Conservation (phyloP, 2,888 invertebrate species). For the Gryllus longicercus region DNA sequence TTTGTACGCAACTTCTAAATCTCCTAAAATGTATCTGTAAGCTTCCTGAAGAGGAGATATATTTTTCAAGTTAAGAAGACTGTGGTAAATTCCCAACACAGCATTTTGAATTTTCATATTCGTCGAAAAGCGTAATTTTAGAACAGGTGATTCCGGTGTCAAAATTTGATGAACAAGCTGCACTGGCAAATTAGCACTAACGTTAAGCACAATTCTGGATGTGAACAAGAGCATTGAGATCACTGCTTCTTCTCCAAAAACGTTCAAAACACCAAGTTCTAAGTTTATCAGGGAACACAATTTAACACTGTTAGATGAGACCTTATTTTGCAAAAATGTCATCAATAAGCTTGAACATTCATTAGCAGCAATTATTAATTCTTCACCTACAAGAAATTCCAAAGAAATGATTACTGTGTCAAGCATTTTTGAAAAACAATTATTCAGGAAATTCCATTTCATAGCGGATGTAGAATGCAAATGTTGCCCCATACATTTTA, state of each 20-base stretch:
- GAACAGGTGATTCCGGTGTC: constrained; percentile 62
- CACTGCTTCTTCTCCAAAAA: constrained; percentile 59
- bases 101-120: constrained; percentile 61
- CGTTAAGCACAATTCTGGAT: constrained; percentile 63
- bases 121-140: constrained; percentile 62
- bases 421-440: constrained; percentile 63
- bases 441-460: constrained; percentile 59
- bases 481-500: constrained; percentile 71
- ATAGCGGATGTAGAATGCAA: constrained; percentile 52
- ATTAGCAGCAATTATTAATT: constrained; percentile 66
- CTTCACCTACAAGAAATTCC: constrained; percentile 55
- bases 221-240: constrained; percentile 68
- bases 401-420: constrained; percentile 63
- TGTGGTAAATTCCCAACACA: constrained; percentile 70
- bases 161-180: constrained; percentile 72
- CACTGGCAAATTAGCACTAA: constrained; percentile 73
- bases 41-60: constrained; percentile 86
- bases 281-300: constrained; percentile 64
- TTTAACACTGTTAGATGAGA: constrained; percentile 56
- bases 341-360: constrained; percentile 66
- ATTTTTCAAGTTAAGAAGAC: constrained; percentile 78
- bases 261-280: constrained; percentile 40
- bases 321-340: constrained; percentile 61
- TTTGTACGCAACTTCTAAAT: constrained; percentile 69
- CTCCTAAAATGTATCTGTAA: constrained; percentile 73